A percentile compares a stretch with the other conserved stretches of the same genome.
Evolutionary conservation across 2,888 invertebrate genomes (phyloP).

Genomic region (Seira sanloemensis): DNA sequence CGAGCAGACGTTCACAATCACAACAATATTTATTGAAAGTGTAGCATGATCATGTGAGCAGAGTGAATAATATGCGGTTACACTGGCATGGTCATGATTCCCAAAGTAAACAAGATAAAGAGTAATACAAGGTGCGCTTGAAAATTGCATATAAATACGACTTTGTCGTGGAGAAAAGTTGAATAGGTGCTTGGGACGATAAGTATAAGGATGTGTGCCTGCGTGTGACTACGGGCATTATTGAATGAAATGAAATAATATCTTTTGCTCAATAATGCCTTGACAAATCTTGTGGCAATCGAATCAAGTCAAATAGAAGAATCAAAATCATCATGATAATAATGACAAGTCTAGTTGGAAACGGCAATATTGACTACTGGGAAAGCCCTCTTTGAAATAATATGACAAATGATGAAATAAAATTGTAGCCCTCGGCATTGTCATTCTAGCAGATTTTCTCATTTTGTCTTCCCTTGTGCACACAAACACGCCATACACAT

Average conservation of each 20-base stretch:
- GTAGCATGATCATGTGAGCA: neutral
- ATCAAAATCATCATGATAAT: slow-evolving; percentile 37
- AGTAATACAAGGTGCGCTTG: slow-evolving; percentile 42
- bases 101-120: slow-evolving; percentile 68
- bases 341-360: no score
- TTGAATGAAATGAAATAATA: no score
- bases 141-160: neutral
- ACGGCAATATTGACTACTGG: slow-evolving; percentile 61
- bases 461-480: slow-evolving; percentile 16
- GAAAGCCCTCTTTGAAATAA: slow-evolving; percentile 27
- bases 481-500: slow-evolving; percentile 21
- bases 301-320: slow-evolving; percentile 59
- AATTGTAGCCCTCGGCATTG: slow-evolving; percentile 39
- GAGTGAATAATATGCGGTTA: neutral
- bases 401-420: slow-evolving; percentile 29
- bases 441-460: slow-evolving; percentile 36
- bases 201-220: no score
- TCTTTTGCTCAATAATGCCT: slow-evolving; percentile 40
- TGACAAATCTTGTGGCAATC: slow-evolving; percentile 61
- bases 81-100: slow-evolving; percentile 62
- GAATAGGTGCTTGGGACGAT: neutral
- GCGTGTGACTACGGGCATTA: no score
- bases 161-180: neutral
- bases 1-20: neutral
- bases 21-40: neutral